These are phyloP conservation scores for Stichopus chloronotus DNA, from an alignment of 35 echinoderm and acorn worm species.

Conservation along the genomic window DNA sequence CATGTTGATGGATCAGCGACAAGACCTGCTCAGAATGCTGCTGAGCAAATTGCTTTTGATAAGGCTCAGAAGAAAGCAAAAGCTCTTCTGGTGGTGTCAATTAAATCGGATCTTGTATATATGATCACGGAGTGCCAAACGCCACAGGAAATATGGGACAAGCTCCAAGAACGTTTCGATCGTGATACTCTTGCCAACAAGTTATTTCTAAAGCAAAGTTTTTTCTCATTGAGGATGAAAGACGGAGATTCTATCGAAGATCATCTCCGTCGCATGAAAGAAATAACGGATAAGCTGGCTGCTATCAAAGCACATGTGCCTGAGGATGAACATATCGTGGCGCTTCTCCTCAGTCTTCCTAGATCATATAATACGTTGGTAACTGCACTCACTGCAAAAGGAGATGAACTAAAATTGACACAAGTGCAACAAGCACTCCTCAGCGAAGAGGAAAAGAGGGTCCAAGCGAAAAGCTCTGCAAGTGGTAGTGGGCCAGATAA, in stretches of 20 bases:
- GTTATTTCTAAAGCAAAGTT: not conserved
- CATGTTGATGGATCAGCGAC: slow-evolving; percentile 23
- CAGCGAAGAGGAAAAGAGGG: not conserved
- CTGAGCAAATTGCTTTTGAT: not conserved
- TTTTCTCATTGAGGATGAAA: slow-evolving; percentile 21
- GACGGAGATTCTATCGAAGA: slow-evolving; percentile 1
- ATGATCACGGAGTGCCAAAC: not conserved
- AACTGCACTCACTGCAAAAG: not conserved
- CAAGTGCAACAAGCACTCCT: slow-evolving; percentile 17
- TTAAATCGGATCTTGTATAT: not conserved
- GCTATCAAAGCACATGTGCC: slow-evolving; percentile 1
- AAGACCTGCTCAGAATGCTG: not conserved
- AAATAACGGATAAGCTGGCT: not conserved
- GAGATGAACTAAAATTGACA: not conserved
- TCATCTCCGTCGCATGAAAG: slow-evolving; percentile 3
- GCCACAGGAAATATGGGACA: not conserved
- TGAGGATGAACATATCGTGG: not conserved
- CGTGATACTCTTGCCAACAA: not conserved
- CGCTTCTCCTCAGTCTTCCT: not conserved
- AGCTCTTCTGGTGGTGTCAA: slow-evolving; percentile 22
- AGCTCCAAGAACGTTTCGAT: not conserved
- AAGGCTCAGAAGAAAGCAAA: too few relatives aligned
- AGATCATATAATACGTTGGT: not conserved
- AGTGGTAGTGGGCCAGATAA: slow-evolving; percentile 7
- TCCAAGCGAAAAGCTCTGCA: not conserved